Base-by-base conservation (phyloP, 2,797 vertebrate species). In the Sparus aurata region DNA sequence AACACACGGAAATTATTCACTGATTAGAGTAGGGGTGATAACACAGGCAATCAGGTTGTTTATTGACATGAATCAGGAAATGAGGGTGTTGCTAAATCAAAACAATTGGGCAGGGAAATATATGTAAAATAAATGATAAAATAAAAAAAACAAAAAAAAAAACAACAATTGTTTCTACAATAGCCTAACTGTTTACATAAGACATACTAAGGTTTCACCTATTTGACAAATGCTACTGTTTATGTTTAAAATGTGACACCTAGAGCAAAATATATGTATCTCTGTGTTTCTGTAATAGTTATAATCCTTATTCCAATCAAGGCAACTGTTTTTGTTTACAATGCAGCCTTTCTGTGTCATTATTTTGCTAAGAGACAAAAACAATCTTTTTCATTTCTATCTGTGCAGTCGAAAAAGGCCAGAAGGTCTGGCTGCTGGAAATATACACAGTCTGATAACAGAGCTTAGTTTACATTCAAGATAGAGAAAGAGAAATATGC, bases 401-500 rank as follows among this genome's bases (percentile, higher is more conserved):
- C 64, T 34, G 30, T 55, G 16, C 23, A 23, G 57, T 15, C 58
- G 8, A 55, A 57, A 76, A 57, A 38, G 17, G 10, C 59, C 63
- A 20, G 8, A 25, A 58, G 67, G 38, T 80, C 61, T 70, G 67
- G 59, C 34, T 49, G 41, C 30, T 45, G 41, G 58, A 25, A 45
- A 23, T 13, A 52, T 46, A 63, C 18, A 34, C 34, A 23, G 78
- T 82, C 66, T 79, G 73, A 77, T 60, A 57, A 57, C 0, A 45
- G 27, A 71, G 53, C 15, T 52, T 1, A 66, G 41, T 34, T 67
- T 69, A 27, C 4, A 75, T 34, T 25, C 34, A 30, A 75, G 65
- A 66, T 4, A 53, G 38, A 77, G 64, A 49, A 70, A 59, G 30
- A 20, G 71, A 45, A 47, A 76, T 72, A 53, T 73, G 66, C 34